A percentile compares a stretch with the other conserved stretches of the same genome.
Conservation (phyloP, 2,797 vertebrate genomes). For the Pogoniulus pusillus region DNA sequence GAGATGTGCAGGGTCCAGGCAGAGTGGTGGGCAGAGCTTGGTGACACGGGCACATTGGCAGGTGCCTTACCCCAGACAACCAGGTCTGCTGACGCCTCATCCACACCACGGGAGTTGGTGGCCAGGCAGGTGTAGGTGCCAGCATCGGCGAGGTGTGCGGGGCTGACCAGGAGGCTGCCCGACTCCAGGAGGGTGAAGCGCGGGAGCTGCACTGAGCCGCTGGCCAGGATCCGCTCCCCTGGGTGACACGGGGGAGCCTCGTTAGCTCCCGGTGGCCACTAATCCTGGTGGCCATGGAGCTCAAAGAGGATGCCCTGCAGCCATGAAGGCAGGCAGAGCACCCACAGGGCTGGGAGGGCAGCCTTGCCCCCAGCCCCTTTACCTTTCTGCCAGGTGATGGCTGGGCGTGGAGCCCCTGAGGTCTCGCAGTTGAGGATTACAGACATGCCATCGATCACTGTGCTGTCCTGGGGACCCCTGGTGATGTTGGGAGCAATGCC, state of each 20-base stretch:
- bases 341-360: no score
- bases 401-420: conserved; percentile 91
- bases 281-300: rapidly evolving
- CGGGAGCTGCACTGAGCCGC: conserved; percentile 93
- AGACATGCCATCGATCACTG: conserved; percentile 94
- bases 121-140: conserved; percentile 95
- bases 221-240: conserved; percentile 93
- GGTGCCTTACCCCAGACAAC: conserved; percentile 89
- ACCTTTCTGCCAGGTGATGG: conserved; percentile 99
- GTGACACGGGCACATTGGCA: rapidly evolving
- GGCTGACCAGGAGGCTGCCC: conserved; percentile 92
- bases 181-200: conserved; percentile 95
- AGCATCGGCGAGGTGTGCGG: conserved; percentile 87
- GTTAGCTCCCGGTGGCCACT: not conserved
- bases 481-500: conserved; percentile 98
- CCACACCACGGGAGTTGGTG: conserved; percentile 93
- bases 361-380: not conserved
- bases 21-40: not conserved
- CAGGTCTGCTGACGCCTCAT: conserved; percentile 91
- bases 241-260: not conserved
- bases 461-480: conserved; percentile 92
- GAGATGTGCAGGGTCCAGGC: not conserved
- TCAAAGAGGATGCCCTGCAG: not conserved
- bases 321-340: rapidly evolving
- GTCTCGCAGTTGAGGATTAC: conserved; percentile 94